These are phyloP conservation scores for Fregata magnificens DNA, from an alignment of 2,113 vertebrate genomes.

Conservation along the genomic window DNA sequence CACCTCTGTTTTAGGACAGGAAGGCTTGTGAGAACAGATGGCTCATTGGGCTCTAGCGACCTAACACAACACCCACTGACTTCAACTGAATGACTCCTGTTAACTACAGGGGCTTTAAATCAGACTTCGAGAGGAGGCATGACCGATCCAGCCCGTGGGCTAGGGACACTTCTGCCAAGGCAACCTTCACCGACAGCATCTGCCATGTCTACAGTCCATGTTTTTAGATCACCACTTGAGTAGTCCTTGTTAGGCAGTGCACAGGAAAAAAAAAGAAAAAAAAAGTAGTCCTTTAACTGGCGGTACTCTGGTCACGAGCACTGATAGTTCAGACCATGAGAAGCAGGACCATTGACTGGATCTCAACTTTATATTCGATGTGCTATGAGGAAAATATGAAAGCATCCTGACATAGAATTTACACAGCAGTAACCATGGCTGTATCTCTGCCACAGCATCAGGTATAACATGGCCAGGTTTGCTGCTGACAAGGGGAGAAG, in stretches of 20 bases:
- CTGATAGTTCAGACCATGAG: neutral
- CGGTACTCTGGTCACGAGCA: neutral
- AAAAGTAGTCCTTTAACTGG: neutral
- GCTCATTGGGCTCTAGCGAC: neutral
- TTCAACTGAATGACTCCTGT: neutral
- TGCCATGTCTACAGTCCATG: neutral
- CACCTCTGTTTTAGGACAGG: neutral
- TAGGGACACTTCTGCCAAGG: neutral
- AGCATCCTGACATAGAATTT: neutral
- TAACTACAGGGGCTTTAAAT: neutral
- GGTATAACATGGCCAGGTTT: neutral
- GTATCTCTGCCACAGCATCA: neutral
- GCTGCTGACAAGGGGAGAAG: neutral
- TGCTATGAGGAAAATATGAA: neutral
- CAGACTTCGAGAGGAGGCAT: neutral
- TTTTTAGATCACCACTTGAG: neutral
- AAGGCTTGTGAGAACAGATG: neutral
- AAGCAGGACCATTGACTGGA: neutral
- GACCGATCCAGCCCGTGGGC: neutral
- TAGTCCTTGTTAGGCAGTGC: neutral
- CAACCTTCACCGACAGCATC: neutral
- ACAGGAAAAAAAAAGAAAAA: neutral
- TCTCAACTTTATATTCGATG: neutral
- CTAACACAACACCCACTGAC: neutral
- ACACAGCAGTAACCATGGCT: neutral